These are phyloP conservation scores for Dryocosmus kuriphilus DNA, from an alignment of 2,888 invertebrate genomes.

Conservation along the genomic window DNA sequence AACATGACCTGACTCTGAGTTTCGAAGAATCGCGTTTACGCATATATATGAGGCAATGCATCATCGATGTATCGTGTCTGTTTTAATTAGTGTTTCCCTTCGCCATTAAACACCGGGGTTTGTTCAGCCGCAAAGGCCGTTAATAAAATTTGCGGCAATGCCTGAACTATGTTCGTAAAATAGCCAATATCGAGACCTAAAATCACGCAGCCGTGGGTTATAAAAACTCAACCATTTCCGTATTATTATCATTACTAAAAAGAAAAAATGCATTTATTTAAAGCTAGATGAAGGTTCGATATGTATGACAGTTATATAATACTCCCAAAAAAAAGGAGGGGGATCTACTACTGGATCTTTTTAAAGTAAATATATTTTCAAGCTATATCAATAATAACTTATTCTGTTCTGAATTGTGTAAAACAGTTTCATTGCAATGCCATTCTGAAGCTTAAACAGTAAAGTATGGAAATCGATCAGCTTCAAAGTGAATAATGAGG, in stretches of 20 bases:
- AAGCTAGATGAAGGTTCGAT: not conserved
- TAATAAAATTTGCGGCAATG: constrained; percentile 64
- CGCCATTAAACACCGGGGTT: constrained; percentile 63
- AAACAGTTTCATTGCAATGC: too few species aligned
- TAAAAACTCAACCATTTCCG: not conserved
- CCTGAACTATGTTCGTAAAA: constrained; percentile 36
- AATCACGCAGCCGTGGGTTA: constrained; percentile 24
- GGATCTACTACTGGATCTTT: too few species aligned
- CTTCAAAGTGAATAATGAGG: not conserved
- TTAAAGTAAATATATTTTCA: too few species aligned
- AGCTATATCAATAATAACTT: too few species aligned
- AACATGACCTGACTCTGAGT: constrained; percentile 2
- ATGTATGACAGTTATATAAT: too few species aligned
- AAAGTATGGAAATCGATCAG: not conserved
- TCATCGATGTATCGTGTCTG: constrained; percentile 62
- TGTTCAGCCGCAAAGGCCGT: constrained; percentile 59
- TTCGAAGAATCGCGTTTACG: constrained; percentile 24
- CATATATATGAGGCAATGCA: constrained; percentile 52
- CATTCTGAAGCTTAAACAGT: not conserved
- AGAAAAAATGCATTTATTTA: not conserved
- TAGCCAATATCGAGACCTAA: constrained; percentile 28
- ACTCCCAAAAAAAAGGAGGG: too few species aligned
- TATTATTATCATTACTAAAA: not conserved
- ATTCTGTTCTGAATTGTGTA: too few species aligned
- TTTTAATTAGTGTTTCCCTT: constrained; percentile 68